Base-by-base conservation (phyloP, 2,113 vertebrate genomes). In the Anarhynchus alexandrinus region DNA sequence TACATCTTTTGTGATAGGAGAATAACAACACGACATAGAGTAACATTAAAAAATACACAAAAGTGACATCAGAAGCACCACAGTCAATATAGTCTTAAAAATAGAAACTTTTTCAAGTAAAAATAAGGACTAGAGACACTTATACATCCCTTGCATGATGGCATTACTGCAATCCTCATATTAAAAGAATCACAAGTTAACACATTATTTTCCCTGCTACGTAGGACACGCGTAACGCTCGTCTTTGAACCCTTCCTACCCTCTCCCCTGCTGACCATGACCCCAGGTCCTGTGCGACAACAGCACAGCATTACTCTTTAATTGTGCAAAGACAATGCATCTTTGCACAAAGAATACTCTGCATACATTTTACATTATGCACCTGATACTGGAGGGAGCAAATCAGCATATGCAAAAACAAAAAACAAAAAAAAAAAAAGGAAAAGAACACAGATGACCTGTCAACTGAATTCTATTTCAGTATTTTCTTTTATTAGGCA, bases 401-500 rank as follows among this genome's bases (percentile, higher is more conserved):
- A 86, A 87, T 40, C 43, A 79, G 29, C 40, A 65, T 16, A n/a
- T 4, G 26, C 1, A 32, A 38, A 76, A 54, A 64, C 15, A 38
- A 66, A 32, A 55, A 27, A n/a, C n/a, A n/a, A 52, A 17, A 10
- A 58, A 43, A 52, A 17, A 10, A 58, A 30, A 52, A n/a, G 22
- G 4, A 77, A 77, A 94, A 86, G 32, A 58, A 58, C 6, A 83
- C 8, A 64, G 47, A 54, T 3, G 19, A 87, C 49, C 62, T 92
- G 77, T 82, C 80, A 92, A 79, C 36, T 61, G 49, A 91, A 49
- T 70, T 80, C 47, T 72, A 12, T 59, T 88, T 82, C 86, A 65
- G 58, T 80, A 85, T 80, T 90, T 87, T 86, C 79, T 79, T 94
- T 86, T 79, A 89, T 95, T 91, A 93, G 64, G 88, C 80, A 96